Evolutionary conservation across 2,888 invertebrate species (phyloP).

Genomic region (Oegoconia quadripuncta): DNA sequence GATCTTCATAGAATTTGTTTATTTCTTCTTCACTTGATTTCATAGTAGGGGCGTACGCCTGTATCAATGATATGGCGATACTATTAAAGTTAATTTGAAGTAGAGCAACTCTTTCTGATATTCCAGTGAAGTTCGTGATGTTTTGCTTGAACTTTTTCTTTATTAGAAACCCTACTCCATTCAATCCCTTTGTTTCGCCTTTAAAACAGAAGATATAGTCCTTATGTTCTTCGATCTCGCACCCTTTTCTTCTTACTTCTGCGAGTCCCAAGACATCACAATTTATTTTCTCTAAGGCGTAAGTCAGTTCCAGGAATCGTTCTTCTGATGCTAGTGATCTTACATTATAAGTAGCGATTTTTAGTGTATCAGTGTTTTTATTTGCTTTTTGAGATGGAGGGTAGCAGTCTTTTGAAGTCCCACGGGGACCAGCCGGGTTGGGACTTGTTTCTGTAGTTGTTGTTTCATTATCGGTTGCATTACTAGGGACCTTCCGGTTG

Average conservation of each 20-base stretch:
- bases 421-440: too few species aligned
- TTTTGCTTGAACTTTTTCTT: neutral
- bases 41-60: neutral
- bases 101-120: too few species aligned
- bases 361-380: too few species aligned
- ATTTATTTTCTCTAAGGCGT: neutral
- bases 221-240: neutral
- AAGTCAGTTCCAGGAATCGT: conserved; percentile 5
- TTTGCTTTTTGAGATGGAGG: conserved; percentile 16
- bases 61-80: neutral
- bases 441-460: too few species aligned
- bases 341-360: conserved; percentile 16
- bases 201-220: conserved; percentile 12
- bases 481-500: too few species aligned
- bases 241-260: neutral
- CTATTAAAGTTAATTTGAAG: neutral
- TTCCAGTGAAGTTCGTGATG: neutral
- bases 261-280: neutral
- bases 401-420: conserved; percentile 14
- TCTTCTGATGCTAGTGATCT: conserved; percentile 9
- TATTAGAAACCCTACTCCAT: conserved; percentile 5
- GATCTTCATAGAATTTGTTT: neutral
- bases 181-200: conserved; percentile 10
- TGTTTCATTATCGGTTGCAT: too few species aligned
- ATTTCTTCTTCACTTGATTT: too few species aligned